Evolutionary conservation across 1,140 invertebrate genomes (phyloP), one percentile per base, ranked within the genome.

Genomic region (Diprion similis): DNA sequence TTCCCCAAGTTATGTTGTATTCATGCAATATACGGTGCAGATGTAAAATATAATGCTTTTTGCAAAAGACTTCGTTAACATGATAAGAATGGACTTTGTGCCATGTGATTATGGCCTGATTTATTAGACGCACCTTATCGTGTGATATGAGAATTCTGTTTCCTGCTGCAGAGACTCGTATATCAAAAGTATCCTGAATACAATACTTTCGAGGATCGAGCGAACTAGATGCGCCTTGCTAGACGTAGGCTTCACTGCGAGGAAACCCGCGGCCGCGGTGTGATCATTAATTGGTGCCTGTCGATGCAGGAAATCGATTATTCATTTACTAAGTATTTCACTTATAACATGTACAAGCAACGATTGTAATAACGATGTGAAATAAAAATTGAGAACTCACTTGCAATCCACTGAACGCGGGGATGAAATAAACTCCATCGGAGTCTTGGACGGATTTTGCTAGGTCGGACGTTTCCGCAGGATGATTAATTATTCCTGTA

Each of bases 241-340:
- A 0, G 96, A 96, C 0, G 92, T 92, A 0, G 94, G 91, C 78
- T 92, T 96, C 73, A 98, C 87, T 0, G 97, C 97, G 51, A 98
- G 90, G 82, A 98, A 95, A 3, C 95, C 95, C 11, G 94, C 90
- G 1, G 93, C 92, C 1, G 96, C 96, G 17, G 89, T 90, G 73
- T 93, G 92, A 86, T 98, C 95, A 85, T 96, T 97, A 72, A 97
- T 92, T 1, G 97, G 97, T 0, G 95, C 94, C 94, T 97, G 82
- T 71, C 82, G 84, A 77, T 59, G 24, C 24, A 37, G 24, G 24
- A 37, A 37, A 37, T 37, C 2, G 76, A 65, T 37, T 37, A 37
- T 37, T 37, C 24, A 37, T 37, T 37, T 37, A 37, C 6, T 37
- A 37, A 37, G 24, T 37, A 37, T 37, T 37, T 37, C 24, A 37